Conservation (phyloP, 2,797 vertebrate genomes). For the Hapalemur alaotrensis region DNA sequence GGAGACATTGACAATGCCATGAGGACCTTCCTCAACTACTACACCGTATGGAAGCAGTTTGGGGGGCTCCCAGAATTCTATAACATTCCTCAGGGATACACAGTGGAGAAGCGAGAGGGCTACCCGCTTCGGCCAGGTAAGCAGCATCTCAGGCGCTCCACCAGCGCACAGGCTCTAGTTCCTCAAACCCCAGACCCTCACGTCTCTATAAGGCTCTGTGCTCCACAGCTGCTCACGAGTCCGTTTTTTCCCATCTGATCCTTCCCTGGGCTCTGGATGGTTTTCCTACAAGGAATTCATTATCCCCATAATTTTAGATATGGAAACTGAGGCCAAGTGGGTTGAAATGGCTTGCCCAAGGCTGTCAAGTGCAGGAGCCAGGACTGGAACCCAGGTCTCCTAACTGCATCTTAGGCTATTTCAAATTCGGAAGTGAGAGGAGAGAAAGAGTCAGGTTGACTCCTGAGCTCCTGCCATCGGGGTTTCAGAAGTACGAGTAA, state of each 20-base stretch:
- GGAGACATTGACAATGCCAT: slow-evolving; percentile 94
- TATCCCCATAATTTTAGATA: background rate
- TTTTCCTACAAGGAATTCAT: slow-evolving; percentile 16
- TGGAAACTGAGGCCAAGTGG: background rate
- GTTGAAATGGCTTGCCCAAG: background rate
- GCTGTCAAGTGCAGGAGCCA: background rate
- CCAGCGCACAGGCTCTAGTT: background rate
- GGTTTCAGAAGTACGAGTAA: background rate
- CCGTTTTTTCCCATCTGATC: background rate
- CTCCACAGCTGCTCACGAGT: background rate
- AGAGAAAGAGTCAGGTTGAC: background rate
- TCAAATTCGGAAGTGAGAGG: background rate
- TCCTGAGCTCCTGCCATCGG: background rate
- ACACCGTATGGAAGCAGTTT: slow-evolving; percentile 98
- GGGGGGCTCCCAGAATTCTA: slow-evolving; percentile 98
- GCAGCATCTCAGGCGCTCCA: background rate
- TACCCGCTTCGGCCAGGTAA: slow-evolving; percentile 96
- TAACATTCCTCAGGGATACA: slow-evolving; percentile 97
- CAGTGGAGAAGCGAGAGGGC: slow-evolving; percentile 97
- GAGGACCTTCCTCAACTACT: slow-evolving; percentile 97
- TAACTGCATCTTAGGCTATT: background rate
- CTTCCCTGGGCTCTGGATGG: background rate
- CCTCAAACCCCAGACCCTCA: background rate
- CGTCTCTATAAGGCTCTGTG: background rate
- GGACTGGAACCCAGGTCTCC: background rate